A percentile compares a stretch with the other conserved stretches of the same genome.
Evolutionary conservation across 2,888 invertebrate species (phyloP).

Genomic region (Cephus nigrinus): DNA sequence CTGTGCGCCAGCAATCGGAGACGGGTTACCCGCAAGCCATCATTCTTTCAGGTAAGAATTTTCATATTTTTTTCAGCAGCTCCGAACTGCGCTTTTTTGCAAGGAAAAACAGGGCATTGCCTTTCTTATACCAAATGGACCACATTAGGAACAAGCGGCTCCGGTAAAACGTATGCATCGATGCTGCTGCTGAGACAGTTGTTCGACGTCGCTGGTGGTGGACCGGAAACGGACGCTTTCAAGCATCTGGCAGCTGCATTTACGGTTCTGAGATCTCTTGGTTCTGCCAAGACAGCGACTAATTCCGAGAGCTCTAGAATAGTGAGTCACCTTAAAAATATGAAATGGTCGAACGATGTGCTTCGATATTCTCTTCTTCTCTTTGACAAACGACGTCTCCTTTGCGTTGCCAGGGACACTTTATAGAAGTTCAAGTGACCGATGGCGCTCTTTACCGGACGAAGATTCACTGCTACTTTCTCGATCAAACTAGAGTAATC

Average conservation of each 20-base stretch:
- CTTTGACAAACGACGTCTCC: not conserved
- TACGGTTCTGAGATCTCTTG: constrained; percentile 91
- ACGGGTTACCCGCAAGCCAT: constrained; percentile 96
- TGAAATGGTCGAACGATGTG: no score
- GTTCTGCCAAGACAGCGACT: constrained; percentile 89
- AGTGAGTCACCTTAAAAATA: constrained; percentile 68
- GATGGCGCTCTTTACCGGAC: constrained; percentile 94
- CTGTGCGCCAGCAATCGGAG: constrained; percentile 92
- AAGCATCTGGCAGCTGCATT: constrained; percentile 96
- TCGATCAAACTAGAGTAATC: constrained; percentile 93
- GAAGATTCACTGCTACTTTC: constrained; percentile 95
- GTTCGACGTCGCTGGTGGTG: constrained; percentile 94
- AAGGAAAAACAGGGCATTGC: not conserved
- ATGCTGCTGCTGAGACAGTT: constrained; percentile 90
- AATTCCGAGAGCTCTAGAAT: constrained; percentile 95
- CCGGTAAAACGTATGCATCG: constrained; percentile 93
- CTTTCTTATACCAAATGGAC: no score
- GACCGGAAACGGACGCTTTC: constrained; percentile 95
- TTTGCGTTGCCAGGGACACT: constrained; percentile 80
- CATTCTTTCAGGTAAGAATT: constrained; percentile 81
- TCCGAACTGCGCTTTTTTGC: not conserved
- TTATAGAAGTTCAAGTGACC: constrained; percentile 95
- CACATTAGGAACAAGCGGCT: constrained; percentile 83
- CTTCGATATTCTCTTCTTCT: no score
- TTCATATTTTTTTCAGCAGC: not conserved